phyloP scores from a whole-genome alignment of 2,113 vertebrate genomes.

The Apteryx mantelli region DNA sequence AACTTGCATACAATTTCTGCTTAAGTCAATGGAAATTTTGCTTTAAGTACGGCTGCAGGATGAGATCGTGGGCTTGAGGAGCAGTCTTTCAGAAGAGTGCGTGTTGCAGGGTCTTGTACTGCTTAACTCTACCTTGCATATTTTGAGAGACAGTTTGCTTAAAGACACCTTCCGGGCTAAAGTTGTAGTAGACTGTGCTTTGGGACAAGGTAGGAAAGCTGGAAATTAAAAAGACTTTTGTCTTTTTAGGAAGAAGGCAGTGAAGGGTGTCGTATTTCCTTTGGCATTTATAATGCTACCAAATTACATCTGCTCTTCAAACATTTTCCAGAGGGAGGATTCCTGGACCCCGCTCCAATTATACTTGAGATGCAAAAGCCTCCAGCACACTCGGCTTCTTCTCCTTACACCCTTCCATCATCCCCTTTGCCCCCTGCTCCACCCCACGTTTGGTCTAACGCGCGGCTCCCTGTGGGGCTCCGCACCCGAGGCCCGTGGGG shows the following conservation, averaged over 20 bases:
- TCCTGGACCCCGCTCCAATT: not conserved
- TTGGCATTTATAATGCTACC: not conserved
- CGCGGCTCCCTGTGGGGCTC: not conserved
- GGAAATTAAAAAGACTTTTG: not conserved
- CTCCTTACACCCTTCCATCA: not conserved
- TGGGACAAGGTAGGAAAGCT: not conserved
- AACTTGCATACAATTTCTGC: not conserved
- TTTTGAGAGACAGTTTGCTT: not conserved
- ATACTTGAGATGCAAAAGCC: not conserved
- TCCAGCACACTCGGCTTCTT: not conserved
- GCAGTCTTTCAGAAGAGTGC: not conserved
- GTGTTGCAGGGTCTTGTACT: not conserved
- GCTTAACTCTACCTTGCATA: not conserved
- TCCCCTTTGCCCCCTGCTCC: not conserved
- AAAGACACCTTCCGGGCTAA: not conserved
- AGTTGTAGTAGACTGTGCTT: not conserved
- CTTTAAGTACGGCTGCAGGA: not conserved
- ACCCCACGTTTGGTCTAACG: not conserved
- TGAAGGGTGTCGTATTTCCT: not conserved
- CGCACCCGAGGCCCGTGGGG: not conserved
- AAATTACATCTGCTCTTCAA: conserved; percentile 18
- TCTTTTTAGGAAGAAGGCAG: not conserved
- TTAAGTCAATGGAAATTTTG: not conserved
- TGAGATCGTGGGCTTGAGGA: not conserved
- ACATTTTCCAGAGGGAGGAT: not conserved